Conservation (phyloP, 1,140 invertebrate genomes). For the Drosophila nasuta region DNA sequence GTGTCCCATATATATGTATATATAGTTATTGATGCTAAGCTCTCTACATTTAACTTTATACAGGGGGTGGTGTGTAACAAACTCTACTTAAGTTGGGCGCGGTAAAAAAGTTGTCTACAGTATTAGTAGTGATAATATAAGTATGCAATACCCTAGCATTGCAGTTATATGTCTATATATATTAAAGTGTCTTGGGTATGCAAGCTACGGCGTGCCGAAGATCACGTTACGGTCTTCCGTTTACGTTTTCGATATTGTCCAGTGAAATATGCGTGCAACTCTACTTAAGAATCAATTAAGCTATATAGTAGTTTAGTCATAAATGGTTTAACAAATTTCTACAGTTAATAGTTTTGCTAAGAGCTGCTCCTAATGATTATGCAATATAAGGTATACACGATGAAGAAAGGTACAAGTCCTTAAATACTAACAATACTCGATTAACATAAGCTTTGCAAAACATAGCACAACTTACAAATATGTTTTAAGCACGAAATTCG, state of each 20-base stretch:
- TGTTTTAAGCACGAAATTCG: conserved; percentile 35
- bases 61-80: conserved; percentile 51
- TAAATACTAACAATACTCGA: conserved; percentile 44
- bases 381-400: conserved; percentile 59
- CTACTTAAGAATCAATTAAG: conserved; percentile 62
- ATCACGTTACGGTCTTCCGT: conserved; percentile 38
- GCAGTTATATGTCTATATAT: not conserved
- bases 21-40: conserved; percentile 61
- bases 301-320: conserved; percentile 28
- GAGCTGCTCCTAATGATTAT: conserved; percentile 43
- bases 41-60: conserved; percentile 74
- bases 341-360: conserved; percentile 32
- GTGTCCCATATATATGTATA: conserved; percentile 3
- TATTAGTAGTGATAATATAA: conserved; percentile 28
- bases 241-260: conserved; percentile 62
- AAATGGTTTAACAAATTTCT: conserved; percentile 49
- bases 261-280: conserved; percentile 61
- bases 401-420: conserved; percentile 60
- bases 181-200: conserved; percentile 12
- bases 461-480: conserved; percentile 23
- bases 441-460: not conserved
- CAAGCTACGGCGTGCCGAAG: conserved; percentile 23
- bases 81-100: conserved; percentile 63
- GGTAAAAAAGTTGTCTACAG: conserved; percentile 62
- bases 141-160: conserved; percentile 22